A percentile compares a stretch with the other conserved stretches of the same genome.
phyloP scores from a whole-genome alignment of 2,888 invertebrate genomes.

The Endomychus coccineus region DNA sequence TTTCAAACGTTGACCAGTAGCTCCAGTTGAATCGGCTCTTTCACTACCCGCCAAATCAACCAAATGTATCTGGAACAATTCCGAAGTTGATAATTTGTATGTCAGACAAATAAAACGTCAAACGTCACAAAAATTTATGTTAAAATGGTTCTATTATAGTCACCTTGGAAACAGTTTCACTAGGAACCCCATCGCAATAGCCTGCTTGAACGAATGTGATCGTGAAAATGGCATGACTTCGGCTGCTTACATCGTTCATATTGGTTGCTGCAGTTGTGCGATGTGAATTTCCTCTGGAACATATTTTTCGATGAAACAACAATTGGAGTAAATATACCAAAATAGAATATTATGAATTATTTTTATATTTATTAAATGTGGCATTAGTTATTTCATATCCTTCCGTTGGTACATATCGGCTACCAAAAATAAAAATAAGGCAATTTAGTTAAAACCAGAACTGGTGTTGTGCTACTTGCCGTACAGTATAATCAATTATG shows the following conservation, averaged over 20 bases:
- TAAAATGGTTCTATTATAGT: slow-evolving; percentile 8
- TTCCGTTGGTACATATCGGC: too few species aligned
- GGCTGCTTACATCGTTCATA: slow-evolving; percentile 87
- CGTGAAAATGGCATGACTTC: slow-evolving; percentile 88
- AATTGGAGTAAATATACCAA: background rate
- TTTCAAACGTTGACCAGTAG: slow-evolving; percentile 82
- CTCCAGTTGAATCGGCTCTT: slow-evolving; percentile 81
- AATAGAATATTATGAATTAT: background rate
- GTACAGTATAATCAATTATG: too few species aligned
- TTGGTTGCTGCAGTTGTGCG: slow-evolving; percentile 83
- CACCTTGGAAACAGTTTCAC: slow-evolving; percentile 81
- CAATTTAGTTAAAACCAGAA: too few species aligned
- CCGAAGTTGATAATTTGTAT: background rate
- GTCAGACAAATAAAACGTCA: background rate
- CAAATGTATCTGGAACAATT: slow-evolving; percentile 54
- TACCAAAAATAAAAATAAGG: too few species aligned
- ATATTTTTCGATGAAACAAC: background rate
- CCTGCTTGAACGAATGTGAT: slow-evolving; percentile 84
- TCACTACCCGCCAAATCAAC: slow-evolving; percentile 89
- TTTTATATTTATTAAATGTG: background rate
- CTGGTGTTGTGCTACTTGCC: too few species aligned
- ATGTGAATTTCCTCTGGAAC: slow-evolving; percentile 67
- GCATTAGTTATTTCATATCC: background rate
- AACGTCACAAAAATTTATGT: background rate
- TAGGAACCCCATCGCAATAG: slow-evolving; percentile 79